phyloP scores from a whole-genome alignment of 2,113 vertebrate species.

The Hippopotamus amphibius region DNA sequence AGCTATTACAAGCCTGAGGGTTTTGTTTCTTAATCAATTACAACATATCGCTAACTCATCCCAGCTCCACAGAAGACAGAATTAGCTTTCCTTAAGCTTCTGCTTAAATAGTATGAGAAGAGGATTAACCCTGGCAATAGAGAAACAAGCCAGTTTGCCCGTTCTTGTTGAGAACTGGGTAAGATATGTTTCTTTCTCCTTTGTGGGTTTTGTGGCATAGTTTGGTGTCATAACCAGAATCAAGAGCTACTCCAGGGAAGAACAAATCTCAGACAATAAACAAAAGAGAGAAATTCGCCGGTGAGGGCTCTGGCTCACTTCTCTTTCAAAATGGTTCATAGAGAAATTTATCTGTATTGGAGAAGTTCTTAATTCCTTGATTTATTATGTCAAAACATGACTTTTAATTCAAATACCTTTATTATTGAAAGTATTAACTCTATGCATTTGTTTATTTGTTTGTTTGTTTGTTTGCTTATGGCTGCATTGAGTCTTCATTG shows the following conservation, averaged over 20 bases:
- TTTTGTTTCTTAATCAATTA: conserved; percentile 63
- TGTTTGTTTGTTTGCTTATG: not conserved
- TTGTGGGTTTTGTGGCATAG: not conserved
- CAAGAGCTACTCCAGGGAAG: not conserved
- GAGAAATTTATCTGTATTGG: conserved; percentile 19
- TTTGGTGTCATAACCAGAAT: not conserved
- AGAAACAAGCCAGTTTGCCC: conserved; percentile 18
- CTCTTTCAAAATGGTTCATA: not conserved
- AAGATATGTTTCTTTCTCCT: not conserved
- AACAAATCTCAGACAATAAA: not conserved
- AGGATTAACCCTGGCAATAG: conserved; percentile 69
- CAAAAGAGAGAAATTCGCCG: not conserved
- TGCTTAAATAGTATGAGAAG: conserved; percentile 77
- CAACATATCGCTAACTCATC: conserved; percentile 22
- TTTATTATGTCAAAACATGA: not conserved
- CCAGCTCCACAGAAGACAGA: not conserved
- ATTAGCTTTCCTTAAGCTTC: conserved; percentile 65
- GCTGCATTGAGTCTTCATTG: no score
- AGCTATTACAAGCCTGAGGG: not conserved
- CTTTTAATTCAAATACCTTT: not conserved
- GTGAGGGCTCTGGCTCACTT: not conserved
- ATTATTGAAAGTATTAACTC: not conserved
- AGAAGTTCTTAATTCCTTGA: conserved; percentile 13
- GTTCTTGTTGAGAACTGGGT: not conserved
- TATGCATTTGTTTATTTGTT: not conserved